Percentiles rank a stretch among this genome's conserved stretches.
phyloP scores from a whole-genome alignment of 1,140 invertebrate genomes.

The Charaxes varanes region DNA sequence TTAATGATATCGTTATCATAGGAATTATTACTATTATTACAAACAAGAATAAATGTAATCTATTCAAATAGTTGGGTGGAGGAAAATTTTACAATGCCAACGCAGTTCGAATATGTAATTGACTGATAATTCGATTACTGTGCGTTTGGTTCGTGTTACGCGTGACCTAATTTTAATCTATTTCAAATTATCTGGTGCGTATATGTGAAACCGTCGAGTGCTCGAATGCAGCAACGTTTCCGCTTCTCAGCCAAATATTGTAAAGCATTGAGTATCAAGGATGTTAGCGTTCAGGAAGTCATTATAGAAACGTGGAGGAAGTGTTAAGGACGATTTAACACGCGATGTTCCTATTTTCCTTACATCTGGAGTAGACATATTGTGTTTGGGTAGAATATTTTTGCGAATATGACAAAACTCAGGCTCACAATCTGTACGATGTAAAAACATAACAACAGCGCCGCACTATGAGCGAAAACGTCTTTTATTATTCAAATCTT shows the following conservation, averaged over 20 bases:
- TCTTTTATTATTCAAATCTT: conserved; percentile 65
- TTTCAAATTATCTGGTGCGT: conserved; percentile 33
- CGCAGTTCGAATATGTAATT: conserved; percentile 36
- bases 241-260: conserved; percentile 39
- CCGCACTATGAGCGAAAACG: conserved; percentile 52
- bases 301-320: conserved; percentile 67
- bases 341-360: conserved; percentile 30
- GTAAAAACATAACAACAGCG: conserved; percentile 38
- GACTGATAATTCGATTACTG: conserved; percentile 27
- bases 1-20: conserved; percentile 72
- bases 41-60: conserved; percentile 57
- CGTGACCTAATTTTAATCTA: conserved; percentile 50
- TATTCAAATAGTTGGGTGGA: conserved; percentile 35
- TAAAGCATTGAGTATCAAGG: conserved; percentile 51
- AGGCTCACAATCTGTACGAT: conserved; percentile 17
- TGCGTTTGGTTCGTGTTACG: conserved; percentile 27
- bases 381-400: conserved; percentile 18
- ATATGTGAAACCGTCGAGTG: conserved; percentile 14
- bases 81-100: conserved; percentile 40
- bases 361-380: conserved; percentile 20
- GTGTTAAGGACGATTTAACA: conserved; percentile 35
- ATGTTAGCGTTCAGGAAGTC: conserved; percentile 61
- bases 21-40: conserved; percentile 63
- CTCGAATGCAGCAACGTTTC: conserved; percentile 40
- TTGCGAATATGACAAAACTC: conserved; percentile 15